Evolutionary conservation across 2,888 invertebrate species (phyloP), one percentile per base, ranked within the genome.

Genomic region (Thalpophila matura): DNA sequence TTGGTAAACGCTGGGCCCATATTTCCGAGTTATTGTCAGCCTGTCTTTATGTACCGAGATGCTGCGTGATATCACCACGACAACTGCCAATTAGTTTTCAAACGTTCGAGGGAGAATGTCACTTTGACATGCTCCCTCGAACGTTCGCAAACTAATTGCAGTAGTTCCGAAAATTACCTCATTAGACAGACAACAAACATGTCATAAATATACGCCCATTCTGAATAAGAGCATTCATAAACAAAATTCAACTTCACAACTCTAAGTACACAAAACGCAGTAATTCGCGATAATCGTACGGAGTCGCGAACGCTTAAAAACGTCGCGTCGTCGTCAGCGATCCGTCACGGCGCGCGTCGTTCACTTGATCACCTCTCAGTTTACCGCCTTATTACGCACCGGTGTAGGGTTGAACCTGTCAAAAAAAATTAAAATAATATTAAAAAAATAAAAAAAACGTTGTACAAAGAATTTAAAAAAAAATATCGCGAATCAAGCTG

Each of bases 351-450:
- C 26, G 20, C 26, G 45, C 38, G 53, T 68, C 63, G 57, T 73
- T 65, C 63, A 73, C 70, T 81, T 82, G 80, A 82, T 85, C 82
- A 80, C 78, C 60, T 71, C 69, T 74, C 73, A 77, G 76, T 82
- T 76, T 75, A 70, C 66, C 72, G 74, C 74, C 73, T 75, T 74
- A 75, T 79, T 76, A 79, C 68, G 69, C 61, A 62, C 65, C 66
- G 50, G 65, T 6, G 7, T 59, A 77, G 73, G 77, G 77, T 18
- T 59, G 54, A 10, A 9, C 22, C 16, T 31, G 3, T 3, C 6
- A 12, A 22, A n/a, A n/a, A n/a, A n/a, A n/a, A 31, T 5, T 12
- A 12, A 3, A 31, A 26, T 9, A n/a, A 3, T 7, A 22, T 22
- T n/a, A 14, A 4, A 31, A 24, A 16, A 29, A 16, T 4, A 45